Evolutionary conservation across 2,113 vertebrate genomes (phyloP), one percentile per base, ranked within the genome.

Genomic region (Ranitomeya variabilis): DNA sequence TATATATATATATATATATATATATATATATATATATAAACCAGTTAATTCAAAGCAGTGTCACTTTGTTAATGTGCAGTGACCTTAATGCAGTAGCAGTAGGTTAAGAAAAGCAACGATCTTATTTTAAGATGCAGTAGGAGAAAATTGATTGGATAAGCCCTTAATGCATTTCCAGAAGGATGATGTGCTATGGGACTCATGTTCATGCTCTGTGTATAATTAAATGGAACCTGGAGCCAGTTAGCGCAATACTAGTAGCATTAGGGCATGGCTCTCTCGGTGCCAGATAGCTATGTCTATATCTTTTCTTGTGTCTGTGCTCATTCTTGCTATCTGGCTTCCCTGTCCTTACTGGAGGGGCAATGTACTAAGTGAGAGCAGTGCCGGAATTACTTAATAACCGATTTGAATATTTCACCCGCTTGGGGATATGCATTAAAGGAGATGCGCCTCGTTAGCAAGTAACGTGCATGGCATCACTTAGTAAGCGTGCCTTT

Each of bases 1-100:
- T 31, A 31, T 31, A 31, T 31, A 84, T 71, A 69, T 55, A 45
- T n/a, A n/a, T 31, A 31, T 31, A 31, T 31, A 31, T 31, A 31
- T 31, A 31, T 31, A 31, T 31, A 31, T 31, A 31, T 31, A 31
- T 31, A 31, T 31, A 84, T 71, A 69, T 55, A 45, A 69, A 84
- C 18, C 82, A 21, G 64, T n/a, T 84, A 69, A 84, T 84, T 77
- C 51, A 31, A 12, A 71, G 77, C 23, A 74, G 31, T 86, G 85
- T 62, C 85, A 80, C 62, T 55, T 64, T 69, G 51, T 80, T 69
- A 87, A 84, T 79, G 81, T 79, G 81, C 59, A 45, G 21, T 69
- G 51, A 85, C 60, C 71, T 78, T 69, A 89, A 84, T 85, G 57
- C 62, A 88, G 69, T 37, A 74, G 57, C 77, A 54, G 77, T 87